Conservation (phyloP, 1,140 invertebrate genomes). For the Drosophila murphyi region DNA sequence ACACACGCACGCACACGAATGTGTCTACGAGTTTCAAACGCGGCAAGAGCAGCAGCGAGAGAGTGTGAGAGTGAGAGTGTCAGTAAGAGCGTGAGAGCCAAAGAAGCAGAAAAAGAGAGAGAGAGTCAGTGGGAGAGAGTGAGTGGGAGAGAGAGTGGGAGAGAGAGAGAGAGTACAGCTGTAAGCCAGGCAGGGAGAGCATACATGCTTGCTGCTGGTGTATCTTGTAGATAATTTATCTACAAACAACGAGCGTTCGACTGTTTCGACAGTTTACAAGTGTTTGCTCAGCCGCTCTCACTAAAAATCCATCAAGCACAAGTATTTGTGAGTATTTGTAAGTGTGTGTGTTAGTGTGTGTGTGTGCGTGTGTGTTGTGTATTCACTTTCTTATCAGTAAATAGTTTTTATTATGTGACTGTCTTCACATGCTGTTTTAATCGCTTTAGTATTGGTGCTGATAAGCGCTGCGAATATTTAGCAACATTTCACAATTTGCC, state of each 20-base stretch:
- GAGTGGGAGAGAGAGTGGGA: conserved; percentile 3
- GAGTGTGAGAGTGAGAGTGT: not conserved
- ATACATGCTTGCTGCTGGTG: conserved; percentile 12
- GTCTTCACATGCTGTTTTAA: conserved; percentile 37
- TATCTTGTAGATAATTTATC: conserved; percentile 74
- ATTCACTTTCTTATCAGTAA: conserved; percentile 72
- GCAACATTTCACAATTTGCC: conserved; percentile 18
- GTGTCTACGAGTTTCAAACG: conserved; percentile 73
- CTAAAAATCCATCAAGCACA: conserved; percentile 1
- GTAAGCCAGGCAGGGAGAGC: conserved; percentile 1
- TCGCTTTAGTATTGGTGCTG: conserved; percentile 61
- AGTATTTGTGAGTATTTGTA: not conserved
- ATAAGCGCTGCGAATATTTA: conserved; percentile 39
- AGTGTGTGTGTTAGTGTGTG: not conserved
- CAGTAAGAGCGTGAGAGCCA: no score
- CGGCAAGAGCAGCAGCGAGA: conserved; percentile 14
- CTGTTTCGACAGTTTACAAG: conserved; percentile 56
- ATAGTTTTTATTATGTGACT: conserved; percentile 70
- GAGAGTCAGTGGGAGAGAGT: not conserved
- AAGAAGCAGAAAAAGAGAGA: not conserved
- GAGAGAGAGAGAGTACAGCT: not conserved
- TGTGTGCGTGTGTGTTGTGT: conserved; percentile 18
- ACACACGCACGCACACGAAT: conserved; percentile 27
- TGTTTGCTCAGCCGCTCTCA: conserved; percentile 77
- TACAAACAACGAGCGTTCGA: conserved; percentile 58